Evolutionary conservation across 2,888 invertebrate genomes (phyloP).

Genomic region (Cristatella mucedo): DNA sequence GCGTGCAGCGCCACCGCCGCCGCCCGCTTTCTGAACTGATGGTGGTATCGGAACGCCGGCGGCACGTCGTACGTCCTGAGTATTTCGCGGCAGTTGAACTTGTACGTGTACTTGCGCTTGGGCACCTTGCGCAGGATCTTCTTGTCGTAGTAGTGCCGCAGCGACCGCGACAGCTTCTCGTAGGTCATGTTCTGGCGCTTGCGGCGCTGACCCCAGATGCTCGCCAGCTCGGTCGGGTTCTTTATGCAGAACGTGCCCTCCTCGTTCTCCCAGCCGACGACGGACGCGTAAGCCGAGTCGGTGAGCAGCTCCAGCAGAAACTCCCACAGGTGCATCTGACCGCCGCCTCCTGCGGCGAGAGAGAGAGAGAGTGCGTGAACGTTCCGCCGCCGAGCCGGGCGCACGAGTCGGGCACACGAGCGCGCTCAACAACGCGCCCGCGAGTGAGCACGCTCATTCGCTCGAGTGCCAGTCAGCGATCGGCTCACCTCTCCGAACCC

Average conservation of each 20-base stretch:
- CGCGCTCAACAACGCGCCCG: too few species aligned
- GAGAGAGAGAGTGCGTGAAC: too few species aligned
- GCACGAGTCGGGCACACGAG: too few species aligned
- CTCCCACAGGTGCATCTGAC: constrained; percentile 13
- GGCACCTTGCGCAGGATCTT: constrained; percentile 11
- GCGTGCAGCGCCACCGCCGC: too few species aligned
- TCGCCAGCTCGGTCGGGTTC: constrained; percentile 8
- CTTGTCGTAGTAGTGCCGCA: constrained; percentile 12
- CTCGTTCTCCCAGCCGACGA: constrained; percentile 11
- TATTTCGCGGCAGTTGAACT: constrained; percentile 9
- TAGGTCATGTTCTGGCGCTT: constrained; percentile 12
- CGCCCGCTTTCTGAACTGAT: too few species aligned
- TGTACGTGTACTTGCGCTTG: constrained; percentile 11
- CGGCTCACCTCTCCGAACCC: too few species aligned
- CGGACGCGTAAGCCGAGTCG: constrained; percentile 7
- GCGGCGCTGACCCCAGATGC: constrained; percentile 10
- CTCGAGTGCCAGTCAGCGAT: too few species aligned
- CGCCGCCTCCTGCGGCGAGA: too few species aligned
- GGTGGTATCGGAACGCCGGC: constrained; percentile 2
- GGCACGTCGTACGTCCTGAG: constrained; percentile 6
- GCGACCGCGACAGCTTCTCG: constrained; percentile 12
- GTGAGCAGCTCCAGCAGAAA: constrained; percentile 10
- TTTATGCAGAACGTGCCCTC: constrained; percentile 11
- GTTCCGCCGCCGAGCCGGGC: too few species aligned
- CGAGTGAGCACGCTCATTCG: too few species aligned